Evolutionary conservation across 2,888 invertebrate genomes (phyloP).

Genomic region (Cheiracanthium punctorium): DNA sequence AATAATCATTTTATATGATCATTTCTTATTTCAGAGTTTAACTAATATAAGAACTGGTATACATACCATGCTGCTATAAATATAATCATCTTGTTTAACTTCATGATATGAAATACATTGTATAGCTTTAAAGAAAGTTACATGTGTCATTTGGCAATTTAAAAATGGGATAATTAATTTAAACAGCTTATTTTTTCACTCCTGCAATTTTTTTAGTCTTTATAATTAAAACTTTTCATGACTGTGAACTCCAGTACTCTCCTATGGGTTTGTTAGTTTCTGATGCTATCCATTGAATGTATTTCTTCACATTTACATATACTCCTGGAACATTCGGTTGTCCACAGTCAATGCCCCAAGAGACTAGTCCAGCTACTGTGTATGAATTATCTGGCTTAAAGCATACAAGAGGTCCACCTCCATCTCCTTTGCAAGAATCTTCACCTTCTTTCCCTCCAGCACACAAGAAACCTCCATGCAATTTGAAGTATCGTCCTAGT

Average conservation of each 20-base stretch:
- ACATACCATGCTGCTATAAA: too few relatives aligned
- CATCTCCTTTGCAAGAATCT: conserved; percentile 95
- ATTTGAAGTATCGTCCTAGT: conserved; percentile 86
- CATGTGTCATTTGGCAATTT: too few relatives aligned
- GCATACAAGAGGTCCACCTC: conserved; percentile 93
- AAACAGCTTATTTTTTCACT: too few relatives aligned
- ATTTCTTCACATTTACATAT: conserved; percentile 84
- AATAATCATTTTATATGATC: too few relatives aligned
- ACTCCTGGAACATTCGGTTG: conserved; percentile 84
- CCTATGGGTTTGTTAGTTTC: conserved; percentile 31
- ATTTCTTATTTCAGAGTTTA: too few relatives aligned
- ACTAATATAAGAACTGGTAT: too few relatives aligned
- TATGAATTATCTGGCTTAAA: conserved; percentile 90
- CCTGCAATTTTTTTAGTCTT: too few relatives aligned
- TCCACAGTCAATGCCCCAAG: conserved; percentile 95
- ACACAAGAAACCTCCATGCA: conserved; percentile 85
- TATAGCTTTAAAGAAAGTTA: too few relatives aligned
- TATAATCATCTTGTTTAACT: too few relatives aligned
- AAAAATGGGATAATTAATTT: too few relatives aligned
- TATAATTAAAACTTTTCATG: background rate
- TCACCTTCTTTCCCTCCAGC: conserved; percentile 90
- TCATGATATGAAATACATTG: too few relatives aligned
- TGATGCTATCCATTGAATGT: conserved; percentile 85
- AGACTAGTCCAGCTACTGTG: conserved; percentile 88
- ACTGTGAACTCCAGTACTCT: conserved; percentile 34